Evolutionary conservation across 2,888 invertebrate genomes (phyloP), one percentile per base, ranked within the genome.

Genomic region (Tetanocera ferruginea): DNA sequence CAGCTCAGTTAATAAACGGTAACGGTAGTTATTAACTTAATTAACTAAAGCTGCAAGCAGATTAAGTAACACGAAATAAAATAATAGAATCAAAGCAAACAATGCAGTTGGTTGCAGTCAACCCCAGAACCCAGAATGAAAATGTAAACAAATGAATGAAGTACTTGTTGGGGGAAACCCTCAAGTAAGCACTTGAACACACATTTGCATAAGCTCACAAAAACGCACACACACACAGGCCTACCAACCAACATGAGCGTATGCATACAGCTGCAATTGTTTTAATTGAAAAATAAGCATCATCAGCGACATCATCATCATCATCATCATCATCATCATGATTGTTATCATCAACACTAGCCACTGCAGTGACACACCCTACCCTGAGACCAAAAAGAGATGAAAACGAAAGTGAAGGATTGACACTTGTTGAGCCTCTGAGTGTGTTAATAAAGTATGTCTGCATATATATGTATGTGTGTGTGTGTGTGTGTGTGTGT

Each of bases 211-310:
- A 60, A 23, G 17, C 57, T 4, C 11, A 60, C 25, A 60, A 23
- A 3, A 19, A 4, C 57, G 19, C 19, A 25, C 25, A 60, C 19
- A 31, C 14, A 55, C 19, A 23, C 19, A 60, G 3, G 3, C 25
- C 23, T 3, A 9, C 19, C 19, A 8, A 60, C 57, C 25, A 23
- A n/a, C 11, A 60, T 28, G 28, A 23, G 11, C 57, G 1, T 9
- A 60, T 11, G 57, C 25, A 60, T 37, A 31, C 25, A 60, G 23
- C 57, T 60, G 57, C 57, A 60, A 25, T 60, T 60, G 57, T 60
- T 25, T 60, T 60, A 60, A 60, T 60, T 60, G 57, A 60, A 60
- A 60, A 60, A 60, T 60, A 60, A 28, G 57, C 23, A 60, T 60
- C 28, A 25, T 60, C 57, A 60, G 11, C 52, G 17, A n/a, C 57